Conservation (phyloP, 2,797 vertebrate species). For the Enteromius unitaeniatus region DNA sequence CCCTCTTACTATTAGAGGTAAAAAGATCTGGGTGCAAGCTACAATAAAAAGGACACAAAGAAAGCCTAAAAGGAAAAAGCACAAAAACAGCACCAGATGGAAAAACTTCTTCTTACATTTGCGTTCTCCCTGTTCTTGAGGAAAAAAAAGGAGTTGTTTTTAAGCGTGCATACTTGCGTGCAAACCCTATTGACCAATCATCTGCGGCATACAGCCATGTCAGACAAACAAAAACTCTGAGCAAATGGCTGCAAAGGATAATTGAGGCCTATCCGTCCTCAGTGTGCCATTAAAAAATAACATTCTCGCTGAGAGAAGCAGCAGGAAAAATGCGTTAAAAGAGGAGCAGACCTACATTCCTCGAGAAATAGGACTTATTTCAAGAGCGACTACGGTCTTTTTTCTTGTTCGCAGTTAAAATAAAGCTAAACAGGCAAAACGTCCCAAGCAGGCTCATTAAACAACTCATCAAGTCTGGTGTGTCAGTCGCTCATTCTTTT, state of each 20-base stretch:
- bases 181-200: not conserved
- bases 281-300: conserved; percentile 36
- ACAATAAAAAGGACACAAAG: not conserved
- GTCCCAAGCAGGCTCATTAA: not conserved
- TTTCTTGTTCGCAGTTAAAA: not conserved
- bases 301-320: conserved; percentile 5
- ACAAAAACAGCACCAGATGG: not conserved
- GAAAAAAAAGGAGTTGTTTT: not conserved
- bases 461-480: not conserved
- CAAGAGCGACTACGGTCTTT: conserved; percentile 5
- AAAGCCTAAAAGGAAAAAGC: not conserved
- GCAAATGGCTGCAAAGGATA: not conserved
- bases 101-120: not conserved
- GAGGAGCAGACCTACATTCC: not conserved
- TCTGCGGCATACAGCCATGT: not conserved
- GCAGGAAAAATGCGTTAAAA: not conserved
- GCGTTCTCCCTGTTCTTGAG: not conserved
- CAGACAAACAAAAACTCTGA: conserved; percentile 8
- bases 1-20: conserved; percentile 3
- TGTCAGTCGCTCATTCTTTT: not conserved
- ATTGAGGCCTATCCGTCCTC: conserved; percentile 21
- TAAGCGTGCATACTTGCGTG: not conserved
- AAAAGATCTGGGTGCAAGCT: conserved; percentile 3
- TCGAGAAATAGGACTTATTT: conserved; percentile 20
- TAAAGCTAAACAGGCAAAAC: not conserved